phyloP scores from a whole-genome alignment of 2,113 vertebrate species.

The Xiphorhynchus elegans region DNA sequence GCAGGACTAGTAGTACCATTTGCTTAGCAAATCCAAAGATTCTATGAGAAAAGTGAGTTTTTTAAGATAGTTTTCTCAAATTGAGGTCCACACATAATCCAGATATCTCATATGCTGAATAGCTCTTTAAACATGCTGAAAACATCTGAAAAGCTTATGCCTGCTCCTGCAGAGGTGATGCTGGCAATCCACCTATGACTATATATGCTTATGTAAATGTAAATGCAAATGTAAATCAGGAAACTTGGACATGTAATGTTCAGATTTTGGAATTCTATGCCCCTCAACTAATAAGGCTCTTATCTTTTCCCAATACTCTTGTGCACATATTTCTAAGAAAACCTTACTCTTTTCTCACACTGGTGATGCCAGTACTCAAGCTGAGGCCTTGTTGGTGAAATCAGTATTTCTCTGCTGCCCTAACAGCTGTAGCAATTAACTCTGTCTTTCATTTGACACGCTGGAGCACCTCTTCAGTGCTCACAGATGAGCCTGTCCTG shows the following conservation, averaged over 20 bases:
- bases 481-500: background rate
- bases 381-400: background rate
- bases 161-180: background rate
- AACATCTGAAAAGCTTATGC: background rate
- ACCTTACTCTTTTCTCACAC: background rate
- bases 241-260: background rate
- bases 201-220: background rate
- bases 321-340: background rate
- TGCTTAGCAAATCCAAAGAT: background rate
- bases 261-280: background rate
- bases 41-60: background rate
- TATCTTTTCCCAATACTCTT: background rate
- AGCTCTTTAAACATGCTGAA: background rate
- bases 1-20: background rate
- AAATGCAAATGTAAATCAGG: background rate
- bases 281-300: background rate
- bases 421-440: background rate
- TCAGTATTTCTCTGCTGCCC: background rate
- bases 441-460: rapidly evolving
- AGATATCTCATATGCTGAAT: background rate
- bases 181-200: background rate
- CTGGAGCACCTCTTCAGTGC: background rate
- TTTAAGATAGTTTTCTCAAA: background rate
- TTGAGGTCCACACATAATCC: background rate
- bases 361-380: background rate